Percentiles rank a stretch among this genome's conserved stretches.
Evolutionary conservation across 2,113 vertebrate species (phyloP).

Genomic region (Campylomormyrus numenius): DNA sequence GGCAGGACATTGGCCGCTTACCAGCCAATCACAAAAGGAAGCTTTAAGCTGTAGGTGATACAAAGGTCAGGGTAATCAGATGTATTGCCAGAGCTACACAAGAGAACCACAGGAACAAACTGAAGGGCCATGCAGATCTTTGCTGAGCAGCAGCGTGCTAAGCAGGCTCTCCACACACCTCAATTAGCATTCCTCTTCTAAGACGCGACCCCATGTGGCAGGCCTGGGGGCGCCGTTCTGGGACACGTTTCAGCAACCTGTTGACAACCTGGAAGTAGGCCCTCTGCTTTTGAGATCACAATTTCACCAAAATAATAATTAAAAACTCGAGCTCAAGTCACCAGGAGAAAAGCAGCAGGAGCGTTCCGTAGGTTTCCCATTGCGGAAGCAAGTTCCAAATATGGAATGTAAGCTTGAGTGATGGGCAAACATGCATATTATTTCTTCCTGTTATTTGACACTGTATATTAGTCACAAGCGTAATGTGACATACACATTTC

Average conservation of each 20-base stretch:
- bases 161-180: background rate
- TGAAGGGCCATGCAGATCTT: background rate
- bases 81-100: background rate
- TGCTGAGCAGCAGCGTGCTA: background rate
- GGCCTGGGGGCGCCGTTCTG: background rate
- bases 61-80: background rate
- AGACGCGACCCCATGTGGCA: background rate
- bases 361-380: background rate
- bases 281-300: conserved; percentile 3
- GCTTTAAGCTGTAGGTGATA: background rate
- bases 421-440: background rate
- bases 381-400: background rate
- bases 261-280: background rate
- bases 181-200: conserved; percentile 3
- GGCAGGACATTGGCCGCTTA: background rate
- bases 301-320: background rate
- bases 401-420: background rate
- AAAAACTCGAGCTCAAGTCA: background rate
- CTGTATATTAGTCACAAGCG: background rate
- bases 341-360: background rate
- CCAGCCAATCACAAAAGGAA: background rate
- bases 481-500: background rate
- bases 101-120: background rate
- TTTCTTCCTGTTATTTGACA: background rate
- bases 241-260: background rate